phyloP scores from a whole-genome alignment of 1,140 invertebrate genomes.

The Aphelinus atriplicis region DNA sequence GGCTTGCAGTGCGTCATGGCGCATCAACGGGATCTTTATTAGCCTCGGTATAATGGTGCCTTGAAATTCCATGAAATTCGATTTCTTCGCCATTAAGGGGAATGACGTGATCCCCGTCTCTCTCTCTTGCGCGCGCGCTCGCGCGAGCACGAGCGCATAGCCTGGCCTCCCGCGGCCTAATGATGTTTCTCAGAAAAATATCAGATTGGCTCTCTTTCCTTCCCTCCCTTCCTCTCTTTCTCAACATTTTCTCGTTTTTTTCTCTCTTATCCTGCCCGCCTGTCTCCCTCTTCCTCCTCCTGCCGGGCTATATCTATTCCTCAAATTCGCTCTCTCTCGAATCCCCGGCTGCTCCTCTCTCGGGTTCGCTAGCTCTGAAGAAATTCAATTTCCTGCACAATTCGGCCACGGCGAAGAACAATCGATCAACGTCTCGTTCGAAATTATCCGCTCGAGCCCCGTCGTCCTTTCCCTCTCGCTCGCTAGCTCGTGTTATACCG shows the following conservation, averaged over 20 bases:
- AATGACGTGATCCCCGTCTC: slow-evolving; percentile 35
- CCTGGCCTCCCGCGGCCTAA: slow-evolving; percentile 33
- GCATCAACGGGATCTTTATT: slow-evolving; percentile 43
- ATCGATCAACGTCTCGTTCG: slow-evolving; percentile 33
- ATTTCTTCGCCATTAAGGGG: slow-evolving; percentile 42
- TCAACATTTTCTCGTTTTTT: background rate
- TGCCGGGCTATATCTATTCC: background rate
- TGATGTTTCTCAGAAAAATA: slow-evolving; percentile 42
- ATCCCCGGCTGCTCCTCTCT: background rate
- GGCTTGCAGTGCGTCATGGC: slow-evolving; percentile 32
- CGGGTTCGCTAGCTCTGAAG: background rate
- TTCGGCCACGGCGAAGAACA: slow-evolving; percentile 8
- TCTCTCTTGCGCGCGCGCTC: background rate
- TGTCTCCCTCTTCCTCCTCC: background rate
- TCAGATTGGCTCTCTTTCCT: slow-evolving; percentile 31
- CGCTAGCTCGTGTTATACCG: background rate
- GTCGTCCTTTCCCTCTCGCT: background rate
- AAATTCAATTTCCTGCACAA: slow-evolving; percentile 35
- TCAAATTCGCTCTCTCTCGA: slow-evolving; percentile 12
- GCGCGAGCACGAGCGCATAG: background rate
- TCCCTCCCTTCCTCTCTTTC: slow-evolving; percentile 2
- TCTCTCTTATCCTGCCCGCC: background rate
- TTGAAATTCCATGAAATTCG: slow-evolving; percentile 45
- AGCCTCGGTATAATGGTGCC: slow-evolving; percentile 38
- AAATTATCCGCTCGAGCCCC: slow-evolving; percentile 16